These are phyloP conservation scores for Cephus sareptanus DNA, from an alignment of 2,888 invertebrate species.

Conservation along the genomic window DNA sequence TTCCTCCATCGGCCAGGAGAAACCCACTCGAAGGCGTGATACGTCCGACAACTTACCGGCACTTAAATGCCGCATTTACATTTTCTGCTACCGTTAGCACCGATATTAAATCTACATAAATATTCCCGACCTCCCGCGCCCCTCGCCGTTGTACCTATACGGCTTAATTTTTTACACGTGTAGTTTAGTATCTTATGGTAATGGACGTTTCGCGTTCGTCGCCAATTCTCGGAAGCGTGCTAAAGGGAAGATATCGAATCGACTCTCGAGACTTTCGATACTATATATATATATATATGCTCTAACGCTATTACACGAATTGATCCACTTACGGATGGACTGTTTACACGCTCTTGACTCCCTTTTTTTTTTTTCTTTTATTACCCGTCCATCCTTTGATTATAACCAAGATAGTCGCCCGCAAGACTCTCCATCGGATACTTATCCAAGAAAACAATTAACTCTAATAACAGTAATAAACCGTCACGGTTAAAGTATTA, in stretches of 20 bases:
- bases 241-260: background rate
- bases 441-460: slow-evolving; percentile 51
- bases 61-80: slow-evolving; percentile 58
- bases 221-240: slow-evolving; percentile 21
- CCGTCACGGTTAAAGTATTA: background rate
- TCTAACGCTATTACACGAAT: background rate
- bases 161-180: slow-evolving; percentile 57
- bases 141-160: background rate
- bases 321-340: background rate
- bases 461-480: slow-evolving; percentile 56
- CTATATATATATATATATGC: background rate
- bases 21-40: slow-evolving; percentile 35
- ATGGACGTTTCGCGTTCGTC: slow-evolving; percentile 53
- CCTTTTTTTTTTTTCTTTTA: background rate
- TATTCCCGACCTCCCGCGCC: slow-evolving; percentile 34
- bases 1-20: background rate
- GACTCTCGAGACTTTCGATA: background rate
- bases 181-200: slow-evolving; percentile 52
- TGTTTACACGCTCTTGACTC: background rate
- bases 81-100: slow-evolving; percentile 52
- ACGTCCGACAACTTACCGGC: slow-evolving; percentile 43
- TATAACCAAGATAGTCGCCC: background rate
- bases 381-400: background rate
- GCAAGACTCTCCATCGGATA: background rate
- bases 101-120: slow-evolving; percentile 54